Evolutionary conservation across 2,888 invertebrate species (phyloP), one percentile per base, ranked within the genome.

Genomic region (Monoplex corrugatus): DNA sequence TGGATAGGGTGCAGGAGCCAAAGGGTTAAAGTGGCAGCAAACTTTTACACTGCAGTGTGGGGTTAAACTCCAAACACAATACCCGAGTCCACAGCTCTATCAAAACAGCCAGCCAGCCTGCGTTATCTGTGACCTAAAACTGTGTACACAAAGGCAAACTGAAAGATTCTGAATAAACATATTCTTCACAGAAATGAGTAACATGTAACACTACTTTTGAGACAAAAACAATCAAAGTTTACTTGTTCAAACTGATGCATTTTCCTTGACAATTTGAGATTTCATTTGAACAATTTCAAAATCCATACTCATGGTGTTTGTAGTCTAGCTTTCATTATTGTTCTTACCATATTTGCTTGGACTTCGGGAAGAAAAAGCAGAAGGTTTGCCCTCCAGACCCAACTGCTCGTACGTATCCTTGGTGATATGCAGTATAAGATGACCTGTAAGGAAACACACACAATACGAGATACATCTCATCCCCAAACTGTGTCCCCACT

Each of bases 341-440:
- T n/a, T n/a, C n/a, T 87, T 91, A 94, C 95, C 94, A 93, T 93
- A 94, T 92, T 93, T 94, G 40, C 88, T 90, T 35, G 91, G 83
- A 72, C 89, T 90, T 32, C 91, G 91, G 63, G 82, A 86, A 40
- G 89, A 89, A 75, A 92, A 93, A 68, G 92, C 89, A 32, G 94
- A 93, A 8, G 90, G 91, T 87, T 92, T 92, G 68, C 94, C 95
- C 88, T 94, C 93, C 44, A 95, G 82, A 6, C 95, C 95, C 32
- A 95, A 91, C 63, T 92, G 89, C 85, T 94, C 92, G 88, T 93
- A 95, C 13, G 94, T 94, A 63, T 94, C 94, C 87, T 94, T 95
- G 32, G 93, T 93, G 8, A 95, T 45, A 87, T 93, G 91, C 50
- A 95, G 90, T 10, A 94, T 89, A 35, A 95, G 87, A 23, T 91